Conservation (phyloP, 2,888 invertebrate genomes). For the Onchidella celtica region DNA sequence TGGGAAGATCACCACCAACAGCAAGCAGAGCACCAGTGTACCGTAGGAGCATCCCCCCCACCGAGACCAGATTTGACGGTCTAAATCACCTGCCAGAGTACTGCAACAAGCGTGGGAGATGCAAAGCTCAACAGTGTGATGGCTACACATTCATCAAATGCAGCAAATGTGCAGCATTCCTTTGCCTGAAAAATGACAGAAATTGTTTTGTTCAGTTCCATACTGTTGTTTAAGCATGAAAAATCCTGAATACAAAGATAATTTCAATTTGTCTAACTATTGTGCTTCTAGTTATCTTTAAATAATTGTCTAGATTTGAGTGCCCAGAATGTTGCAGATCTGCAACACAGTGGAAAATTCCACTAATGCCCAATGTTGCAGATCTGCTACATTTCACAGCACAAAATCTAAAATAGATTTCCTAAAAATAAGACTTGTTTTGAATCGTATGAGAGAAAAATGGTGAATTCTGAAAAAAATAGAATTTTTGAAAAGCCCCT, state of each 20-base stretch:
- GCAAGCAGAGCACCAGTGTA: slow-evolving; percentile 17
- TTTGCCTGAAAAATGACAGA: slow-evolving; percentile 32
- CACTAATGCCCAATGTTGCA: slow-evolving; percentile 3
- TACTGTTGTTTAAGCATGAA: neutral
- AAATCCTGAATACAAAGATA: neutral
- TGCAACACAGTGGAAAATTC: neutral
- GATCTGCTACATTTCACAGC: neutral
- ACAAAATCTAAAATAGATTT: neutral
- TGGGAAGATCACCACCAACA: slow-evolving; percentile 7
- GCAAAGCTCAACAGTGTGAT: slow-evolving; percentile 19
- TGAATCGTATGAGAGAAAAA: neutral
- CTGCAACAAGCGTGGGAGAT: slow-evolving; percentile 17
- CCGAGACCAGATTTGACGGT: slow-evolving; percentile 22
- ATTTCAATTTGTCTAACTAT: too few species aligned
- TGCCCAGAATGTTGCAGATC: slow-evolving; percentile 2
- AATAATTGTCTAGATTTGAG: neutral
- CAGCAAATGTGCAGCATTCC: slow-evolving; percentile 23
- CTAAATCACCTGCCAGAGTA: slow-evolving; percentile 26
- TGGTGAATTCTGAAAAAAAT: neutral
- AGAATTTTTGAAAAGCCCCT: neutral
- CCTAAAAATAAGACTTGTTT: neutral
- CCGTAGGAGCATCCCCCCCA: slow-evolving; percentile 4
- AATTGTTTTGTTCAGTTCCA: slow-evolving; percentile 43
- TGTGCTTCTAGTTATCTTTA: too few species aligned
- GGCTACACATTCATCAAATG: slow-evolving; percentile 1